Percentiles rank a stretch among this genome's conserved stretches.
phyloP scores from a whole-genome alignment of 2,888 invertebrate genomes.

The Venustoraphidia nigricollis region DNA sequence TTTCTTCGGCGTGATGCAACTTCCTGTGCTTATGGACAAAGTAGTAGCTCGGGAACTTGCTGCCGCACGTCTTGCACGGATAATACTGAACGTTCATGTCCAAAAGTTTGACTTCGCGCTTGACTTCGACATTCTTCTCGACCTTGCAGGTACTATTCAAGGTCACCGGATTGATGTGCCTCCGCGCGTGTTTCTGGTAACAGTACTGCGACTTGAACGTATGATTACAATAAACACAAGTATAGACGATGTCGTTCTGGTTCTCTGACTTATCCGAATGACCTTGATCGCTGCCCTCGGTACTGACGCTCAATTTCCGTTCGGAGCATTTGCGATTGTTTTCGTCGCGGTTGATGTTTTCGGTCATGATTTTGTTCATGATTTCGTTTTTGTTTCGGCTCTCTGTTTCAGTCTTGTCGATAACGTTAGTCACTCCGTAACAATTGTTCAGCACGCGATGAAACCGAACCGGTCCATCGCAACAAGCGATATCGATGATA shows the following conservation, averaged over 20 bases:
- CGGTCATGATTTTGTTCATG: slow-evolving; percentile 27
- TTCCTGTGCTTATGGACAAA: slow-evolving; percentile 87
- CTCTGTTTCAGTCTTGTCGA: slow-evolving; percentile 21
- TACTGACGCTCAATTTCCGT: slow-evolving; percentile 1
- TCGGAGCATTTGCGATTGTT: slow-evolving; percentile 20
- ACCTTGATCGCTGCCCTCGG: slow-evolving; percentile 13
- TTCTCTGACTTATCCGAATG: slow-evolving; percentile 6
- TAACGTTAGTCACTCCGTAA: slow-evolving; percentile 34
- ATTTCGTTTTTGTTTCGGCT: slow-evolving; percentile 21
- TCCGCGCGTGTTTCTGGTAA: slow-evolving; percentile 62
- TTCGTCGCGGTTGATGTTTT: slow-evolving; percentile 24
- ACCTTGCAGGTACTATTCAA: slow-evolving; percentile 19
- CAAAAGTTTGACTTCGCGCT: slow-evolving; percentile 44
- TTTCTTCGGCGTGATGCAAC: slow-evolving; percentile 61
- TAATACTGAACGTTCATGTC: slow-evolving; percentile 80
- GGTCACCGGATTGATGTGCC: slow-evolving; percentile 47
- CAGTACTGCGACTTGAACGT: slow-evolving; percentile 75
- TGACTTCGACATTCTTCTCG: slow-evolving; percentile 20
- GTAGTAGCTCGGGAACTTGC: slow-evolving; percentile 85
- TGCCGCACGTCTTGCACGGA: slow-evolving; percentile 85
- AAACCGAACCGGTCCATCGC: slow-evolving; percentile 80
- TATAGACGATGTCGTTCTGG: slow-evolving; percentile 28
- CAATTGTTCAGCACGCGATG: slow-evolving; percentile 73
- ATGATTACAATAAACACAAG: slow-evolving; percentile 61
- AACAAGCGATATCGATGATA: slow-evolving; percentile 75